A percentile compares a stretch with the other conserved stretches of the same genome.
Conservation (phyloP, 2,888 invertebrate species). For the Zelleria hepariella region DNA sequence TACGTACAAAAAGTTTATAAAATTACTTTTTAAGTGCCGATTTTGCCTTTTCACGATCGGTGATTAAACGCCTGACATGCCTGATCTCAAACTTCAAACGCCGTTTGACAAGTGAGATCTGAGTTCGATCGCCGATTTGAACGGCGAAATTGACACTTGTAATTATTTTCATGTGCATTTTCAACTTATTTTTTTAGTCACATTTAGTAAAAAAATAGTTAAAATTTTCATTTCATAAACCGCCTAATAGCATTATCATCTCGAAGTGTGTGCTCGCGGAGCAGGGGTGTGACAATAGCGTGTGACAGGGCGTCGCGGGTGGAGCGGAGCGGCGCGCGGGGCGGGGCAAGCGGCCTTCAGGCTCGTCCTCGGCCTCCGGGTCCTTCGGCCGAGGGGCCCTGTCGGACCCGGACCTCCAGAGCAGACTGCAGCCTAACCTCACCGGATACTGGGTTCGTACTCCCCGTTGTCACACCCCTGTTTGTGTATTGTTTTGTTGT, state of each 20-base stretch:
- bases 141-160: no score
- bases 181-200: no score
- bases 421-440: constrained; percentile 49
- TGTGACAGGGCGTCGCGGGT: constrained; percentile 30
- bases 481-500: no score
- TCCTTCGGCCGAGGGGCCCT: constrained; percentile 53
- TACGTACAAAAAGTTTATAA: no score
- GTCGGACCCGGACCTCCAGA: constrained; percentile 59
- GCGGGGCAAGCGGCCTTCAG: constrained; percentile 30
- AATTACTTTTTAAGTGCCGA: no score
- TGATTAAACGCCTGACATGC: no score
- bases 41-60: no score
- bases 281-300: constrained; percentile 25
- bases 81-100: no score
- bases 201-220: no score
- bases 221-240: background rate
- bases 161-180: no score
- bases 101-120: no score
- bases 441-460: constrained; percentile 60
- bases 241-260: background rate
- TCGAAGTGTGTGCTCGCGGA: constrained; percentile 23
- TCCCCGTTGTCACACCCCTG: constrained; percentile 14
- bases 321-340: constrained; percentile 44
- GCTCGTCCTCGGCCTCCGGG: constrained; percentile 30
- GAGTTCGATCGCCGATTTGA: no score